phyloP scores from a whole-genome alignment of 2,888 invertebrate genomes.

The Campoplex nolae region DNA sequence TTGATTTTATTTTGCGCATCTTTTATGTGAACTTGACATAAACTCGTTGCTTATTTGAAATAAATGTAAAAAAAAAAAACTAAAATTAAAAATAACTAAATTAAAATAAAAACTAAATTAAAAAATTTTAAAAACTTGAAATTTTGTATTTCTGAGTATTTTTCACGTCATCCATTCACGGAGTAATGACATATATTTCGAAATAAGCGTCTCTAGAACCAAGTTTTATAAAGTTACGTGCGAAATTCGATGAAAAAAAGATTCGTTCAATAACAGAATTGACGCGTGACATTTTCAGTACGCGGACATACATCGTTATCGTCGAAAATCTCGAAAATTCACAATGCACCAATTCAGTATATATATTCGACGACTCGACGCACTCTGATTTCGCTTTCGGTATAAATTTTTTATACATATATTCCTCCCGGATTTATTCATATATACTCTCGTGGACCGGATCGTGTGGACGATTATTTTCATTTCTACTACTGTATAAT shows the following conservation, averaged over 20 bases:
- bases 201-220: neutral
- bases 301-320: neutral
- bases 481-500: slow-evolving; percentile 34
- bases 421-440: slow-evolving; percentile 4
- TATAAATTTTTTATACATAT: neutral
- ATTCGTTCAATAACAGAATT: neutral
- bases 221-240: neutral
- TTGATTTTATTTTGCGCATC: no score
- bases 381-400: slow-evolving; percentile 14
- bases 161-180: neutral
- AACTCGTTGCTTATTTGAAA: no score
- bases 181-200: neutral
- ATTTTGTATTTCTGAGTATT: neutral
- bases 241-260: neutral
- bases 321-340: neutral
- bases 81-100: no score
- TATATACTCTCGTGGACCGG: neutral
- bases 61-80: no score
- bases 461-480: slow-evolving; percentile 26
- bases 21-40: no score
- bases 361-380: neutral
- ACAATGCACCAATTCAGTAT: neutral
- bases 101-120: no score
- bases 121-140: no score
- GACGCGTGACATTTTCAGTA: neutral